These are phyloP conservation scores for Cinara cedri DNA, from an alignment of 2,888 invertebrate genomes.

Conservation along the genomic window DNA sequence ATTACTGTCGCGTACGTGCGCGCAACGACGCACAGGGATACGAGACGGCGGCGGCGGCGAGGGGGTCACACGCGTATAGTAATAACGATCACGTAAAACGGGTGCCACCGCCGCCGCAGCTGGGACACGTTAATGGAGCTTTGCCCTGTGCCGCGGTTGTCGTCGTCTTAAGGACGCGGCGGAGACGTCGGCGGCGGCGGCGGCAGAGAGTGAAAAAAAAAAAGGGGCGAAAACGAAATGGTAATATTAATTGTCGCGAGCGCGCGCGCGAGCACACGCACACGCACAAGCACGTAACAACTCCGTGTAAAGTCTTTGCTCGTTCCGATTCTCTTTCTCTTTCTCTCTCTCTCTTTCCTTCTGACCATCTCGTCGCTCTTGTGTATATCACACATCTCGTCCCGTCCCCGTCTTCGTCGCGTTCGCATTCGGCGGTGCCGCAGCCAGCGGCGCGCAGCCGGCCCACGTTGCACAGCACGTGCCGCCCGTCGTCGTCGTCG, in stretches of 20 bases:
- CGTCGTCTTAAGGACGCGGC: slow-evolving; percentile 17
- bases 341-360: not conserved
- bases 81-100: slow-evolving; percentile 43
- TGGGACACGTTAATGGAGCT: slow-evolving; percentile 54
- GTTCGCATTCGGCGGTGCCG: not conserved
- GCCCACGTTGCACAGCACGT: slow-evolving; percentile 47
- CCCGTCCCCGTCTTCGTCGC: too few relatives aligned
- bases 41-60: too few relatives aligned
- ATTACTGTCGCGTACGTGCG: not conserved
- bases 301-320: not conserved
- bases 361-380: not conserved
- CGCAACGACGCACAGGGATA: not conserved
- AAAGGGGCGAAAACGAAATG: not conserved
- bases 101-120: slow-evolving; percentile 32
- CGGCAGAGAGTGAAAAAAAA: not conserved
- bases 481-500: slow-evolving; percentile 29
- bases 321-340: not conserved
- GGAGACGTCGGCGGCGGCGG: too few relatives aligned
- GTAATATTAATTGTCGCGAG: slow-evolving; percentile 45
- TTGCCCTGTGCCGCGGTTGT: slow-evolving; percentile 30
- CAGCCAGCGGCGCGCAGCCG: slow-evolving; percentile 22
- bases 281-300: not conserved
- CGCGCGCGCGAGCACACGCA: slow-evolving; percentile 15
- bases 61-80: slow-evolving; percentile 16
- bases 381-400: not conserved